Base-by-base conservation (phyloP, 1,140 invertebrate species). In the Aphaenogaster ashmeadi region DNA sequence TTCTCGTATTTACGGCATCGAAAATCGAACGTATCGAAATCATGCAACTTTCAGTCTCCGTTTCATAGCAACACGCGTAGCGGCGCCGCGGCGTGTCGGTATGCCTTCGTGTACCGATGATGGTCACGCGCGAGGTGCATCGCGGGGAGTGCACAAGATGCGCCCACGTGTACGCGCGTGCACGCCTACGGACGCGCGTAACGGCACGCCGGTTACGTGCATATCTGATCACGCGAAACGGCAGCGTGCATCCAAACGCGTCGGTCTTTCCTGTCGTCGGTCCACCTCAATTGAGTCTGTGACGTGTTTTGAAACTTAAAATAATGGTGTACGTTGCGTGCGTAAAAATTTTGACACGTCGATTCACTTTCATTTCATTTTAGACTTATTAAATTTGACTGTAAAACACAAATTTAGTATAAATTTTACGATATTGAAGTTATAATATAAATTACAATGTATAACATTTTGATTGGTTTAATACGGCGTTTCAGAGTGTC, bases 161-260 rank as follows among this genome's bases (percentile, higher is more conserved):
- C 60, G 38, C 27, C 64, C 56, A 56, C 86, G 54, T 77, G 62
- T 41, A 79, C 50, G 60, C 83, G 54, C 41, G 69, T 60, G 81
- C 54, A 86, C 83, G 50, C 72, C 81, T 77, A 77, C 71, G 56
- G 8, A 72, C 38, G 81, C 44, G 69, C 41, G 64, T 36, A 41
- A 33, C 86, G 86, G 90, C 67, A 78, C 87, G 87, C 87, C 88
- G 84, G 85, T 74, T 74, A 85, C 87, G 87, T 90, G 87, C 67
- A 91, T 94, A 94, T 94, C 91, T 92, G 94, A 94, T 94, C 91
- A 92, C 87, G 92, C 91, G 91, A 92, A 94, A 94, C 92, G 92
- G 90, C 74, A 47, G 67, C 88, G 33, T 64, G 91, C 88, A 94
- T 94, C 74, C 74, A 87, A 91, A 92, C 93, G 88, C 56, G 87